Conservation (phyloP, 2,797 vertebrate species). For the Bovichtus diacanthus region DNA sequence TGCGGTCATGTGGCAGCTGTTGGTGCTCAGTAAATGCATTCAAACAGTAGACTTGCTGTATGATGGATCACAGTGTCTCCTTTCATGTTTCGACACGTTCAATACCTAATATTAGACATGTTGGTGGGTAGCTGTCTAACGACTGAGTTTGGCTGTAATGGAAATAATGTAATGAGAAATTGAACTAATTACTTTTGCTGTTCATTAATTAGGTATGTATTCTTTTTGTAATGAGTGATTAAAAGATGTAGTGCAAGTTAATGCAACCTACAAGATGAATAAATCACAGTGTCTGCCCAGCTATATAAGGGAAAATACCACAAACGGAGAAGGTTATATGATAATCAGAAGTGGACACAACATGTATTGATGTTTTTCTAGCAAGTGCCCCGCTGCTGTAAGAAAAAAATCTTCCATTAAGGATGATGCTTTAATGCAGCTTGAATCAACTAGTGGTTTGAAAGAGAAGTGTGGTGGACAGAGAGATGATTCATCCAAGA, state of each 20-base stretch:
- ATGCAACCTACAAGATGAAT: constrained; percentile 1
- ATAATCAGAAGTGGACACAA: constrained; percentile 43
- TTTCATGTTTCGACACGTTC: neutral
- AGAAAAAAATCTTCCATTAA: constrained; percentile 48
- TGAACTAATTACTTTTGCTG: neutral
- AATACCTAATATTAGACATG: neutral
- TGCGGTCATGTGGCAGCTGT: neutral
- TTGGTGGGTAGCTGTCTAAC: neutral
- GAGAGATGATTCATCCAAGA: constrained; percentile 53
- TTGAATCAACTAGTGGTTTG: constrained; percentile 48
- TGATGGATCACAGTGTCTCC: neutral
- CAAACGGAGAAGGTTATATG: constrained; percentile 31
- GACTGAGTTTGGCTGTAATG: neutral
- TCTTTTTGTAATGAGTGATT: neutral
- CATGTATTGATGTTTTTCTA: constrained; percentile 24
- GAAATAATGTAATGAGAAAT: neutral
- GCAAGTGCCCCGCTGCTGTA: constrained; percentile 21
- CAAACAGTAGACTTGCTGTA: neutral
- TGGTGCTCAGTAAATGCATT: neutral
- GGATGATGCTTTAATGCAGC: constrained; percentile 36
- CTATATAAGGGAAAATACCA: constrained; percentile 24
- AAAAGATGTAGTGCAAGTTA: neutral
- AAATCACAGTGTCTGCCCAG: neutral
- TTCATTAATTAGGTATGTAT: neutral
- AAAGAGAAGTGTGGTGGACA: constrained; percentile 28